Base-by-base conservation (phyloP, 2,113 vertebrate genomes). In the Sardina pilchardus region DNA sequence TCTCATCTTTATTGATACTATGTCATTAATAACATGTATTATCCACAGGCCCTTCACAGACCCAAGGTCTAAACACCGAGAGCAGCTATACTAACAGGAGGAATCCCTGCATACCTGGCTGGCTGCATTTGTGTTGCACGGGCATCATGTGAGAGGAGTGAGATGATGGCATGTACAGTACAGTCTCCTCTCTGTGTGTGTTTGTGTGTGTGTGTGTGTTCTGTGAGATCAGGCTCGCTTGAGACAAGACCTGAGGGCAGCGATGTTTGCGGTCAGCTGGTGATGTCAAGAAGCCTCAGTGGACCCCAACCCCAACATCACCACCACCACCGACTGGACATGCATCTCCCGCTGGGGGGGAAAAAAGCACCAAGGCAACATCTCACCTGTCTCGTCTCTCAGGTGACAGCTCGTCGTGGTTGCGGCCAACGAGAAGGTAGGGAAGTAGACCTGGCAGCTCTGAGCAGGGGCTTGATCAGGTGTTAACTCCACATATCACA, bases 381-480 rank as follows among this genome's bases (percentile, higher is more conserved):
- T 90, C 91, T 89, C 89, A 91, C 19, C 78, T 53, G 63, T 21
- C 67, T 63, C 86, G 85, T 48, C 89, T 89, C 84, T 88, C 85
- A 84, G 91, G 48, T 90, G 90, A 88, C 89, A 90, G 89, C 89
- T 90, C 88, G 83, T 89, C 45, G 82, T 84, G 89, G 50, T 63
- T 19, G 16, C 83, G 89, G 90, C 92, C 94, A 94, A 95, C 93
- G 93, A 95, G 93, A 93, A 42, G 39, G 93, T 47, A 47, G 45
- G 17, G 50, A 53, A 91, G 91, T 88, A 45, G 90, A 89, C 88
- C 91, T 91, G 93, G 93, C 93, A 90, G 88, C 91, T 91, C 87
- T 88, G 42, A 71, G 63, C 86, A 80, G 89, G 84, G 81, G 85
- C 94, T 94, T 95, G 94, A 95, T 95, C 93, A 93, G 91, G 88